Percentiles rank a stretch among this genome's conserved stretches.
Evolutionary conservation across 2,113 vertebrate species (phyloP).

Genomic region (Gallinago undulata): DNA sequence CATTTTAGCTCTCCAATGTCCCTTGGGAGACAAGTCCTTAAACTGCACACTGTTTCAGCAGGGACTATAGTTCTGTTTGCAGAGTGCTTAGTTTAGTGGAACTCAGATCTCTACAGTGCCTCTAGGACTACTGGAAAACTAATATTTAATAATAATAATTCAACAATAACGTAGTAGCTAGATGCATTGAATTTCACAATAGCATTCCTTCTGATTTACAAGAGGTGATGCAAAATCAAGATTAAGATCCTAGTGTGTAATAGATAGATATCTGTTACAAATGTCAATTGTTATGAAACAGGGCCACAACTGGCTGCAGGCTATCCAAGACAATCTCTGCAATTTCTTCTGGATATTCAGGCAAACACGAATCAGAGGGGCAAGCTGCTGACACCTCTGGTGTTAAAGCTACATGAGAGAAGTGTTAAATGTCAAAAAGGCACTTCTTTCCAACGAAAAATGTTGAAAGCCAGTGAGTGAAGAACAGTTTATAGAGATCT

Average conservation of each 20-base stretch:
- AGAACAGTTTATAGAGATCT: neutral
- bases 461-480: neutral
- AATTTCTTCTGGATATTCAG: neutral
- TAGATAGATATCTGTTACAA: neutral
- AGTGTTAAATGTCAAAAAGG: neutral
- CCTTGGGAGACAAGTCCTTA: neutral
- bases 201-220: neutral
- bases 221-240: neutral
- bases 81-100: neutral
- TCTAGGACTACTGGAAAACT: neutral
- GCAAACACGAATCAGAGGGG: neutral
- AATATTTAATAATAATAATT: neutral
- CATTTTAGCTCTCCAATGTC: neutral
- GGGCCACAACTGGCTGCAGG: neutral
- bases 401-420: neutral
- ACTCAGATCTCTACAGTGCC: neutral
- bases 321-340: neutral
- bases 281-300: neutral
- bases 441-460: neutral
- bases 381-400: neutral
- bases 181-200: neutral
- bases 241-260: neutral
- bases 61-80: neutral
- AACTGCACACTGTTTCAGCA: neutral
- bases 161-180: neutral